Percentiles rank a stretch among this genome's conserved stretches.
Evolutionary conservation across 1,140 invertebrate species (phyloP).

Genomic region (Camponotus pennsylvanicus): DNA sequence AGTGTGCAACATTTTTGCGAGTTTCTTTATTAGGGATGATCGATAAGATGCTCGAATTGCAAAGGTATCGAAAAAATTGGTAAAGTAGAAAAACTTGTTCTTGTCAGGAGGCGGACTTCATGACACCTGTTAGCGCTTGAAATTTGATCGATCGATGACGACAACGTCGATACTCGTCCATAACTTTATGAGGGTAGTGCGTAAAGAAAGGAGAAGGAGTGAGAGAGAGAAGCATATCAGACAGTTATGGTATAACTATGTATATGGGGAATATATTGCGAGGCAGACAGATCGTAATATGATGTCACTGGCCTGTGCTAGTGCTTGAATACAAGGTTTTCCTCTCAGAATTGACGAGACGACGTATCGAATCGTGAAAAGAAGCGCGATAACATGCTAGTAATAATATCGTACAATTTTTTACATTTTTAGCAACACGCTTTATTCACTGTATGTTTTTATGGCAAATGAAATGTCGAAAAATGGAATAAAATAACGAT

Average conservation of each 20-base stretch:
- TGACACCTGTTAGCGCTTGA: conserved; percentile 79
- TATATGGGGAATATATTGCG: conserved; percentile 69
- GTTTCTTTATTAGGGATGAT: conserved; percentile 69
- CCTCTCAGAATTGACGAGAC: conserved; percentile 81
- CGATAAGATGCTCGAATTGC: conserved; percentile 70
- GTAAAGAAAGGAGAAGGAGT: neutral
- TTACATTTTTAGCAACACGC: neutral
- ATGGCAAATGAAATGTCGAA: too few relatives aligned
- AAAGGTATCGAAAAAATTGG: conserved; percentile 57
- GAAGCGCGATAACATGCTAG: neutral
- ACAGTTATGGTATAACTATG: conserved; percentile 79
- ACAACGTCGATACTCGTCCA: conserved; percentile 68
- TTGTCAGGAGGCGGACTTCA: conserved; percentile 74
- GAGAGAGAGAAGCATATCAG: conserved; percentile 61
- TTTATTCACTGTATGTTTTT: neutral
- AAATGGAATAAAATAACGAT: neutral
- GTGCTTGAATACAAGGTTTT: conserved; percentile 82
- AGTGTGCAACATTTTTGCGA: conserved; percentile 12
- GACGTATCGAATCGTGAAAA: neutral
- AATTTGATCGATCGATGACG: conserved; percentile 84
- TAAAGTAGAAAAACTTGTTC: conserved; percentile 85
- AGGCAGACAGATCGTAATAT: conserved; percentile 74
- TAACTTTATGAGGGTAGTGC: conserved; percentile 60
- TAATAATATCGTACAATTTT: neutral
- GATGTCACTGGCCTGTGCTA: conserved; percentile 77